A percentile compares a stretch with the other conserved stretches of the same genome.
Evolutionary conservation across 2,797 vertebrate genomes (phyloP).

Genomic region (Alfaro cultratus): DNA sequence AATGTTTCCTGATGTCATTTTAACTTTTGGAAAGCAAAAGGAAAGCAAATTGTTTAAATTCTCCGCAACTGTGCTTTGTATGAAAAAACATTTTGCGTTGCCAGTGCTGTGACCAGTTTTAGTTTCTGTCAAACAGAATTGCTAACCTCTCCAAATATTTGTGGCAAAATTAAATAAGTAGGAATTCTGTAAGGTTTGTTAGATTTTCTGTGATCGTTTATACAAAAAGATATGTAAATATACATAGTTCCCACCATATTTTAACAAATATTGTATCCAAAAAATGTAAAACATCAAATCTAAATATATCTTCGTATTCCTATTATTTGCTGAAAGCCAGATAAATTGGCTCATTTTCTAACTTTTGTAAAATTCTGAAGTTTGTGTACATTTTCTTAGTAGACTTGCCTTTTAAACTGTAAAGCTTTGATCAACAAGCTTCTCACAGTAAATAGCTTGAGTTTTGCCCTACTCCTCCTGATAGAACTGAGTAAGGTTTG

Average conservation of each 20-base stretch:
- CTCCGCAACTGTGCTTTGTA: background rate
- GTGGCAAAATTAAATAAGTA: background rate
- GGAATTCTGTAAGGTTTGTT: background rate
- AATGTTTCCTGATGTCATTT: conserved; percentile 7
- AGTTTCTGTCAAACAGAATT: background rate
- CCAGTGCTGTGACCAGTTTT: background rate
- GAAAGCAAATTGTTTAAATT: conserved; percentile 1
- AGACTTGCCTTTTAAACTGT: background rate
- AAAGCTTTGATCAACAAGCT: background rate
- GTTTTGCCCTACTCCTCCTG: background rate
- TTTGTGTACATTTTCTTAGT: background rate
- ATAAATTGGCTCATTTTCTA: background rate
- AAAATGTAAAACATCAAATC: background rate
- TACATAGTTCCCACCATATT: no score
- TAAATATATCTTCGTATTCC: background rate
- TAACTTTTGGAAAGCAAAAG: background rate
- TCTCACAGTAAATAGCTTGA: background rate
- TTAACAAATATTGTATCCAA: background rate
- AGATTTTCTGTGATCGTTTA: background rate
- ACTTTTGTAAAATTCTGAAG: background rate
- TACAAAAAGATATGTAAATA: background rate
- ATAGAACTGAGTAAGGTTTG: background rate
- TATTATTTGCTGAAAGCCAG: background rate
- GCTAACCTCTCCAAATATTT: background rate
- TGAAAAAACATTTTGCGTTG: background rate